A percentile compares a stretch with the other conserved stretches of the same genome.
Conservation (phyloP, 2,797 vertebrate species). For the Paratrypauchen microcephalus region DNA sequence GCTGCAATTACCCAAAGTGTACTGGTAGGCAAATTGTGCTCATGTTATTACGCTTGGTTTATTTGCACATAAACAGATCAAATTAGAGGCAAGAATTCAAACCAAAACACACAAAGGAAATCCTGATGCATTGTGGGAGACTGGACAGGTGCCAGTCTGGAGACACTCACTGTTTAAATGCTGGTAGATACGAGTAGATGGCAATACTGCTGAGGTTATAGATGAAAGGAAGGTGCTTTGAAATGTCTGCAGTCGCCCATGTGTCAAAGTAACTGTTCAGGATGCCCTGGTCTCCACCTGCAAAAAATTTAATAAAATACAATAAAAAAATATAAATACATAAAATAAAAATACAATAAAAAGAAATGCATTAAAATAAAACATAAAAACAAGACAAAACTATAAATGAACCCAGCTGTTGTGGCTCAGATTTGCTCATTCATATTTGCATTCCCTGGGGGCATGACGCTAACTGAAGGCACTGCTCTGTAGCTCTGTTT, state of each 20-base stretch:
- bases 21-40: background rate
- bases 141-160: constrained; percentile 14
- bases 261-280: constrained; percentile 94
- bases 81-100: background rate
- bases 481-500: too few relatives aligned
- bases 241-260: constrained; percentile 95
- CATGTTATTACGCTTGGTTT: too few relatives aligned
- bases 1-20: too few relatives aligned
- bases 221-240: constrained; percentile 96
- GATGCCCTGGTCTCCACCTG: constrained; percentile 97
- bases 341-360: too few relatives aligned
- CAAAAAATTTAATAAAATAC: background rate
- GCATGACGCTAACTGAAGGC: too few relatives aligned
- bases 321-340: too few relatives aligned
- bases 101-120: constrained; percentile 7
- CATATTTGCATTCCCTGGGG: too few relatives aligned
- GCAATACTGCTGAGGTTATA: constrained; percentile 97
- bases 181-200: constrained; percentile 96
- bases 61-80: background rate
- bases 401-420: too few relatives aligned
- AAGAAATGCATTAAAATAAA: too few relatives aligned
- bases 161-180: constrained; percentile 92
- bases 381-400: too few relatives aligned
- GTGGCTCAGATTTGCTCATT: too few relatives aligned
- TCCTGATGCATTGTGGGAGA: background rate